phyloP scores from a whole-genome alignment of 2,888 invertebrate genomes.

The Eretmocerus hayati region DNA sequence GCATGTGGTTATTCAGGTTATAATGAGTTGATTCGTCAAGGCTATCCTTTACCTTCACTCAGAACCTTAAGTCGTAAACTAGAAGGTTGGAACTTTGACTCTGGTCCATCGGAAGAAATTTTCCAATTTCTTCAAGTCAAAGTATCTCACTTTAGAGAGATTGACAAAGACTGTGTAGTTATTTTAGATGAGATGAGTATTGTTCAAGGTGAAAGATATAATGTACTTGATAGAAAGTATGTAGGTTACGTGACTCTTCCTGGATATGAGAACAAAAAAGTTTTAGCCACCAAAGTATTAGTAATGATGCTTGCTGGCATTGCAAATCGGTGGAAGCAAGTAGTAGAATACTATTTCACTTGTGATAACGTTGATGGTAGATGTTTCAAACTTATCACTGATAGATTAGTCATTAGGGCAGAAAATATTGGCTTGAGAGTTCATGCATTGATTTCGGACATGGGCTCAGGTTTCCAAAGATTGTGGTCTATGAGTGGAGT shows the following conservation, averaged over 20 bases:
- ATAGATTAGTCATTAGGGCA: constrained; percentile 20
- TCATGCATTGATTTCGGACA: constrained; percentile 27
- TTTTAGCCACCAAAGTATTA: constrained; percentile 26
- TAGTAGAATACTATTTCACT: constrained; percentile 30
- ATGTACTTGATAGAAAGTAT: constrained; percentile 8
- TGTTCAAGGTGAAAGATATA: constrained; percentile 7
- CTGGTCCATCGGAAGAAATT: constrained; percentile 17
- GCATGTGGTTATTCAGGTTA: constrained; percentile 5
- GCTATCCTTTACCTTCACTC: not conserved
- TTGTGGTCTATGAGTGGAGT: constrained; percentile 26
- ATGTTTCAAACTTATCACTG: constrained; percentile 23
- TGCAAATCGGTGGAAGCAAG: constrained; percentile 29
- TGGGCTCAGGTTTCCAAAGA: constrained; percentile 27
- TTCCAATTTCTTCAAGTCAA: constrained; percentile 15
- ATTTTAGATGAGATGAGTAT: constrained; percentile 24
- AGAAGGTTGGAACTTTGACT: constrained; percentile 15
- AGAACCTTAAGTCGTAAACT: constrained; percentile 11
- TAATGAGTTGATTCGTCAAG: not conserved
- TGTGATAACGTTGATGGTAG: constrained; percentile 25
- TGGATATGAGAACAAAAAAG: constrained; percentile 2
- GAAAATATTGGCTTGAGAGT: constrained; percentile 27
- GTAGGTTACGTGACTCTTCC: constrained; percentile 14
- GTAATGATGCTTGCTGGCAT: constrained; percentile 31
- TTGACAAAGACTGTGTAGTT: constrained; percentile 16
- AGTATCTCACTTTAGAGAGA: not conserved